Conservation (phyloP, 2,888 invertebrate species). For the Dolichomitus sp. region DNA sequence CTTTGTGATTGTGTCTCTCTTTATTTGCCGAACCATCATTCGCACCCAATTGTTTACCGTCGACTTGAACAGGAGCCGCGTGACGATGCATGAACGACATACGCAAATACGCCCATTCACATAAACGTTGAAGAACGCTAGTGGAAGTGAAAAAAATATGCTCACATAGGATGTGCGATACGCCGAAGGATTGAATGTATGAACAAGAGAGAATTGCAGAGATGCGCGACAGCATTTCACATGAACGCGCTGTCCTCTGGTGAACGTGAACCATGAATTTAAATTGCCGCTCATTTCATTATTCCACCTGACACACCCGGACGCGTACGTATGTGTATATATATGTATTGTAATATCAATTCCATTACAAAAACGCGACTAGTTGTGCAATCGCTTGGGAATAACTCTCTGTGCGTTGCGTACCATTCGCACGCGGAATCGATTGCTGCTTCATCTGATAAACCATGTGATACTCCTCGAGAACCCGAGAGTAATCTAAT, state of each 20-base stretch:
- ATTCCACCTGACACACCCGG: slow-evolving; percentile 57
- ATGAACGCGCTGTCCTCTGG: slow-evolving; percentile 28
- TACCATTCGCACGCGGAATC: background rate
- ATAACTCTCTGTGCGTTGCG: slow-evolving; percentile 1
- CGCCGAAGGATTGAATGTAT: background rate
- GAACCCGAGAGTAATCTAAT: slow-evolving; percentile 16
- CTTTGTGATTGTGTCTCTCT: slow-evolving; percentile 6
- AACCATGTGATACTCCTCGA: background rate
- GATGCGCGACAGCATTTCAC: slow-evolving; percentile 54
- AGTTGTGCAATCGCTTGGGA: slow-evolving; percentile 15
- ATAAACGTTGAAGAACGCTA: slow-evolving; percentile 49
- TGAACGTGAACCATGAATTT: slow-evolving; percentile 60
- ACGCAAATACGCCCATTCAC: slow-evolving; percentile 66
- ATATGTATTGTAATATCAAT: slow-evolving; percentile 24
- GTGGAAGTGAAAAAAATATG: slow-evolving; percentile 24
- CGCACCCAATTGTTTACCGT: slow-evolving; percentile 68
- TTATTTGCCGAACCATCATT: slow-evolving; percentile 63
- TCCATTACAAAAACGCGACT: slow-evolving; percentile 13
- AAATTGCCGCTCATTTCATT: slow-evolving; percentile 67
- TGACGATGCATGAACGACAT: slow-evolving; percentile 61
- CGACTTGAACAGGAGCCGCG: slow-evolving; percentile 60
- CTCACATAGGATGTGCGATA: background rate
- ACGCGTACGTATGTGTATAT: slow-evolving; percentile 15
- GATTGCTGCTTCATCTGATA: background rate
- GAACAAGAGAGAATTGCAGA: background rate